Evolutionary conservation across 2,113 vertebrate genomes (phyloP), one percentile per base, ranked within the genome.

Genomic region (Bucco capensis): DNA sequence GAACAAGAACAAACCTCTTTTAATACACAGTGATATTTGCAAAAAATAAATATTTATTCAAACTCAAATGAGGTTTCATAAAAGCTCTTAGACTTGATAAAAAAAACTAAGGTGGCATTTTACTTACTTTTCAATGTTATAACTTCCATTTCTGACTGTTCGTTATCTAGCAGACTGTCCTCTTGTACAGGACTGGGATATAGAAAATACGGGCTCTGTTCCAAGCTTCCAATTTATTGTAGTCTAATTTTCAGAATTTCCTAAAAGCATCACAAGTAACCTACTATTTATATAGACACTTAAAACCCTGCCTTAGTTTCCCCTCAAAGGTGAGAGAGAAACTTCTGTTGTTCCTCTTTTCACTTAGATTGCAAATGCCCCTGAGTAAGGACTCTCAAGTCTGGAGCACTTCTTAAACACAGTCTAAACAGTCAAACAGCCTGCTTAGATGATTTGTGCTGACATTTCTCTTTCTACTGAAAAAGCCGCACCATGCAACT

Each of bases 1-100:
- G 74, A 89, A 92, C 40, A 67, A 92, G 89, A 94, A 89, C 91
- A 93, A 95, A 86, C 78, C 40, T 82, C 66, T 38, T 89, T 67
- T 82, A 91, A 87, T 38, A 66, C 62, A 76, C 58, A 54, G 42
- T 83, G 87, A 93, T 92, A 78, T 89, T 79, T 96, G 87, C 67
- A 8, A 83, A 76, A 91, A 71, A 76, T 89, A 85, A 93, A 85
- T 89, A 91, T 85, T 91, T 85, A 73, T 61, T 65, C 73, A 67
- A 90, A 86, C 70, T 72, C 61, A 76, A 81, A 88, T 64, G 79
- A 86, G 46, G 37, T 80, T 86, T 94, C 35, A 57, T 81, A 74
- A 75, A 91, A 88, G 69, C 61, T 86, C 88, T 91, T 65, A 81
- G 44, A 28, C 53, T 93, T 67, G 61, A 75, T 75, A 90, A 53